Evolutionary conservation across 1,140 invertebrate species (phyloP).

Genomic region (Bactericera cockerelli): DNA sequence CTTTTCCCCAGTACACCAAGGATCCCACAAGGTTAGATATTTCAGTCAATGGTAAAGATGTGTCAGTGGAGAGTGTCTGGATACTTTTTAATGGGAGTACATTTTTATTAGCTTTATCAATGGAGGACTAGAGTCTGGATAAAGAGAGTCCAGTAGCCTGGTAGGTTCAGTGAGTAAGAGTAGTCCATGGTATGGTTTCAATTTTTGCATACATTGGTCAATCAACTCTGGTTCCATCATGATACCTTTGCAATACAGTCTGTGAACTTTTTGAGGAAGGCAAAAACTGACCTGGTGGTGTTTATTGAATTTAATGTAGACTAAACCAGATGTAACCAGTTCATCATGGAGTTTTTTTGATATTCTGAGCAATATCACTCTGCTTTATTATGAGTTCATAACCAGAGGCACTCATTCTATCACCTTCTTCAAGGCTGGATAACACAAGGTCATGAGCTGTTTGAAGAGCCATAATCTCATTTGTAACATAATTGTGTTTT

Average conservation of each 20-base stretch:
- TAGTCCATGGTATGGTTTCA: constrained; percentile 86
- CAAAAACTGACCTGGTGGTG: constrained; percentile 89
- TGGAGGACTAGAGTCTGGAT: constrained; percentile 71
- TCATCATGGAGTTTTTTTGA: constrained; percentile 77
- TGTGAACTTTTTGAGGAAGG: constrained; percentile 83
- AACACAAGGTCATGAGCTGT: constrained; percentile 36
- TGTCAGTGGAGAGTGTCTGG: constrained; percentile 75
- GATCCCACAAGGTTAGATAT: constrained; percentile 78
- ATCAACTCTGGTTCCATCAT: constrained; percentile 67
- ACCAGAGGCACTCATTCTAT: constrained; percentile 8
- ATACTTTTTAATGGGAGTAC: constrained; percentile 75
- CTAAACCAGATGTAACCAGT: constrained; percentile 54
- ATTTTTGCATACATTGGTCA: constrained; percentile 59
- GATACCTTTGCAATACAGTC: constrained; percentile 56
- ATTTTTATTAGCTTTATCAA: constrained; percentile 64
- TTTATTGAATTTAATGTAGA: constrained; percentile 63
- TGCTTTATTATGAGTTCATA: constrained; percentile 41
- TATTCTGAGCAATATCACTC: constrained; percentile 63
- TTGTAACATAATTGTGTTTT: constrained; percentile 73
- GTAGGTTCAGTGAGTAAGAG: constrained; percentile 62
- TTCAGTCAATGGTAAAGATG: constrained; percentile 73
- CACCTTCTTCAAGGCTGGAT: background rate
- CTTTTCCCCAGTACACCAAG: constrained; percentile 91
- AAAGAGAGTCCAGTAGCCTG: constrained; percentile 63
- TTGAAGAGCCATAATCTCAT: constrained; percentile 80